Evolutionary conservation across 2,888 invertebrate genomes (phyloP).

Genomic region (Trachelus stipa): DNA sequence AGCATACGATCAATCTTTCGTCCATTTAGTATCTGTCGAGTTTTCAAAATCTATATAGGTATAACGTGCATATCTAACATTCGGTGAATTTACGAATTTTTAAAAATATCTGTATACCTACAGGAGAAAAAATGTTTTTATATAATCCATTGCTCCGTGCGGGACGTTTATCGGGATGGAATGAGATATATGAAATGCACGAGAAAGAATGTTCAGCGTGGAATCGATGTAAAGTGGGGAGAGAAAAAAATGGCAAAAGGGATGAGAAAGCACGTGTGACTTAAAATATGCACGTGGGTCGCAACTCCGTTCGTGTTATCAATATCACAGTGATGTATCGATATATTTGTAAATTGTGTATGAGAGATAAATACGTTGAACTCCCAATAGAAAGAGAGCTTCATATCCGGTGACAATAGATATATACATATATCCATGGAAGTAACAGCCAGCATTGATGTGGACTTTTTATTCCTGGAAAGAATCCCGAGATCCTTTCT

Average conservation of each 20-base stretch:
- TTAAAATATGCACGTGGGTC: conserved; percentile 11
- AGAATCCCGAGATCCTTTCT: background rate
- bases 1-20: background rate
- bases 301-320: background rate
- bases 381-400: background rate
- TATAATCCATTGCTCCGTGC: background rate
- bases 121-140: background rate
- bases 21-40: background rate
- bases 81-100: background rate
- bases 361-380: conserved; percentile 15
- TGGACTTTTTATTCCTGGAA: background rate
- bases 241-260: background rate
- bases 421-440: background rate
- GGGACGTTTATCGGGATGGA: conserved; percentile 3
- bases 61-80: background rate
- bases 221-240: background rate
- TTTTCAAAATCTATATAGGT: background rate
- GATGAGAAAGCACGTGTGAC: background rate
- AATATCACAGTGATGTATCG: conserved; percentile 13
- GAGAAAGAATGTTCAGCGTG: background rate
- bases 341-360: conserved; percentile 15
- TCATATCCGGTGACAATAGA: background rate
- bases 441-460: background rate
- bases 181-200: background rate
- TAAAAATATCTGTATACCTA: background rate